Percentiles rank a stretch among this genome's conserved stretches.
These are phyloP conservation scores for Coranthus polyacanthus DNA, from an alignment of 2,797 vertebrate species.

Conservation along the genomic window DNA sequence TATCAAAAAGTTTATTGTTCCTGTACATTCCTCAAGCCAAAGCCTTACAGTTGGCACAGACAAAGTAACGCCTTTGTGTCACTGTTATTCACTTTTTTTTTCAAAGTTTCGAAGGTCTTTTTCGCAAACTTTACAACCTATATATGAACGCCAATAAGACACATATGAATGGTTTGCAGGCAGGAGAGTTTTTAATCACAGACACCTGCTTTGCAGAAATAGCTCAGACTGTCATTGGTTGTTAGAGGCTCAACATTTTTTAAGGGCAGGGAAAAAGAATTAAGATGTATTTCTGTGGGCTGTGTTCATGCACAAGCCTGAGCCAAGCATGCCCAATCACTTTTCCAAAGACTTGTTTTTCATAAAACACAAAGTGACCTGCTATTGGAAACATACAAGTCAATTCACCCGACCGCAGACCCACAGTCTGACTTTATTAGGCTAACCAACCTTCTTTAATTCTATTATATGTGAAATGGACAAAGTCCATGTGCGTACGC, in stretches of 20 bases:
- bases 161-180: constrained; percentile 78
- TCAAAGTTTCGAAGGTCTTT: constrained; percentile 71
- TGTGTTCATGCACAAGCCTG: constrained; percentile 47
- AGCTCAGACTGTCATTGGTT: constrained; percentile 66
- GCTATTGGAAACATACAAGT: constrained; percentile 73
- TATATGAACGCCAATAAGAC: constrained; percentile 72
- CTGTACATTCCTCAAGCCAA: constrained; percentile 69
- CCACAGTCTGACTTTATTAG: constrained; percentile 68
- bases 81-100: constrained; percentile 72
- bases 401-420: constrained; percentile 64
- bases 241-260: constrained; percentile 60
- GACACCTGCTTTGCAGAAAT: constrained; percentile 79
- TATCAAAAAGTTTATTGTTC: constrained; percentile 81
- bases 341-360: constrained; percentile 78
- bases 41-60: constrained; percentile 71
- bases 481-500: constrained; percentile 51
- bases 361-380: constrained; percentile 76
- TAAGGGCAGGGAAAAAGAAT: constrained; percentile 64
- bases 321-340: constrained; percentile 69
- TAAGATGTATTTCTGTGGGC: constrained; percentile 60
- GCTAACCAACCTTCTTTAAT: constrained; percentile 66
- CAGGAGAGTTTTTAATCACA: constrained; percentile 78
- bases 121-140: constrained; percentile 74
- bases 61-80: constrained; percentile 80
- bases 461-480: constrained; percentile 73